A percentile compares a stretch with the other conserved stretches of the same genome.
Conservation (phyloP, 1,140 invertebrate genomes). For the Drosophila dunni region DNA sequence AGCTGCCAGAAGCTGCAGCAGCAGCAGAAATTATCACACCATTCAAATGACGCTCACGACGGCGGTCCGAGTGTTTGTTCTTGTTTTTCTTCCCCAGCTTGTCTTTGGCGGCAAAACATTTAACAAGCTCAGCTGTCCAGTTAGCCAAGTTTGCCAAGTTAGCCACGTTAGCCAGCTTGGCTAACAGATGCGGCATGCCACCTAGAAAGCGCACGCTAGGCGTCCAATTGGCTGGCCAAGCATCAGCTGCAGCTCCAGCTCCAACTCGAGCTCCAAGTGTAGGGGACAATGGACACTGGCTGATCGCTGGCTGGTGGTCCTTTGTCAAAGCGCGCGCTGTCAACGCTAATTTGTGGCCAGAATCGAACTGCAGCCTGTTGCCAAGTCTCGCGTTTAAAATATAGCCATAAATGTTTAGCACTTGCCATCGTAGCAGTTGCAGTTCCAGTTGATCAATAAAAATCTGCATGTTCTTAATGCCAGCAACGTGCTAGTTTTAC, state of each 20-base stretch:
- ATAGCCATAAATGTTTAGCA: conserved; percentile 76
- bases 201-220: conserved; percentile 80
- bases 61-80: conserved; percentile 26
- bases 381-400: conserved; percentile 48
- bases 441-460: conserved; percentile 43
- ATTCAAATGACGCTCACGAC: conserved; percentile 81
- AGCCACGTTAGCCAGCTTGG: conserved; percentile 19
- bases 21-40: conserved; percentile 80
- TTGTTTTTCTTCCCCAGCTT: conserved; percentile 35
- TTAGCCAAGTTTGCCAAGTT: conserved; percentile 44
- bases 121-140: conserved; percentile 73
- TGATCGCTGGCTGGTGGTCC: conserved; percentile 59
- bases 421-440: conserved; percentile 10
- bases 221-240: conserved; percentile 72
- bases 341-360: conserved; percentile 77
- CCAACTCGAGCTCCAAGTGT: conserved; percentile 26
- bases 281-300: conserved; percentile 56
- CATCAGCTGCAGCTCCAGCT: conserved; percentile 22
- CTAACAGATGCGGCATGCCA: conserved; percentile 65
- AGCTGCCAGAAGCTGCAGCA: conserved; percentile 48
- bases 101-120: conserved; percentile 80
- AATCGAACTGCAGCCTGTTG: conserved; percentile 18
- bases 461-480: conserved; percentile 60
- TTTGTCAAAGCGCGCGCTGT: conserved; percentile 67
- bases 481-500: conserved; percentile 75